Conservation (phyloP, 2,113 vertebrate species). For the Albula goreensis region DNA sequence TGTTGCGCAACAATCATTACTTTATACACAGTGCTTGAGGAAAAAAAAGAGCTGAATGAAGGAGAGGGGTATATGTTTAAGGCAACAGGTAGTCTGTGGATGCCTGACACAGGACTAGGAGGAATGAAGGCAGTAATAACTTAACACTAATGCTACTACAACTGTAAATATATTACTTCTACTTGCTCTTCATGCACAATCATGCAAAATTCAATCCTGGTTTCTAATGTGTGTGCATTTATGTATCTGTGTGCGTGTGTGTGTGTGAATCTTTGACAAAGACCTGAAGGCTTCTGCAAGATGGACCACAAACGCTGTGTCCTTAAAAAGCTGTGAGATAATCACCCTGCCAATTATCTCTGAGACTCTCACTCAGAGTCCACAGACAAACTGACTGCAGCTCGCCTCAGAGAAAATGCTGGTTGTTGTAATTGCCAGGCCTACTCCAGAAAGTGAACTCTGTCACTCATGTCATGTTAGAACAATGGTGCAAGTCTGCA, state of each 20-base stretch:
- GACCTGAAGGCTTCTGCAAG: neutral
- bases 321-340: neutral
- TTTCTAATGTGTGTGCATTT: neutral
- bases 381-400: neutral
- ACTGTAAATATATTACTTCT: too few species aligned
- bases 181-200: too few species aligned
- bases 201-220: too few species aligned
- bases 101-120: too few species aligned
- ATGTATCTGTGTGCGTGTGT: conserved; percentile 8
- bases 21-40: too few species aligned
- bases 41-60: too few species aligned
- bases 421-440: neutral
- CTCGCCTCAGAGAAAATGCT: neutral
- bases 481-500: neutral
- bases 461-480: neutral
- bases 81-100: too few species aligned
- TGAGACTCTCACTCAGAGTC: neutral
- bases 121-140: too few species aligned
- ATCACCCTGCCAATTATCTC: neutral
- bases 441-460: neutral
- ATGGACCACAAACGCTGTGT: too few species aligned
- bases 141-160: too few species aligned
- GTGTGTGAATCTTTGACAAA: neutral
- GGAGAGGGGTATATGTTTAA: too few species aligned
- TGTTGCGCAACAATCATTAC: too few species aligned